Conservation (phyloP, 2,888 invertebrate species). For the Clanis bilineata region DNA sequence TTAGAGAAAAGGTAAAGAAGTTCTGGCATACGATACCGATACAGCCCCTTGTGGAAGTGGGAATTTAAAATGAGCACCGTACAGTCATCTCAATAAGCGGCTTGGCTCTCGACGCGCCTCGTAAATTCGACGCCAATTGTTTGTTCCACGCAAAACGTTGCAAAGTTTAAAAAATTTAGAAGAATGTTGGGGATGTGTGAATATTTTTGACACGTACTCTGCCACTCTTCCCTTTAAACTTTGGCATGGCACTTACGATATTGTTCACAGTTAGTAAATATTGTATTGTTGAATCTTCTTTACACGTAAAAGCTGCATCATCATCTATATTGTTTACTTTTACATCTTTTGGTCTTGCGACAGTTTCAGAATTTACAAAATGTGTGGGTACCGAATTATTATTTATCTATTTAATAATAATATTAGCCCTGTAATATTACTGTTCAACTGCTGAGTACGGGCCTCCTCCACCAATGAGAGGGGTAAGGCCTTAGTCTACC, state of each 20-base stretch:
- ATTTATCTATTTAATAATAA: too few relatives aligned
- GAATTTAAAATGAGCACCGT: slow-evolving; percentile 61
- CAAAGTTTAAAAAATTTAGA: slow-evolving; percentile 45
- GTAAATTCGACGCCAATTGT: slow-evolving; percentile 72
- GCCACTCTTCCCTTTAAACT: slow-evolving; percentile 1
- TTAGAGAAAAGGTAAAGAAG: slow-evolving; percentile 27
- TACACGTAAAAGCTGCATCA: not conserved
- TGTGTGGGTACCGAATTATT: too few relatives aligned
- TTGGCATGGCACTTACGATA: slow-evolving; percentile 14
- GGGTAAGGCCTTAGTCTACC: too few relatives aligned
- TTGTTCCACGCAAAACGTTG: slow-evolving; percentile 64
- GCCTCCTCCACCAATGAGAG: too few relatives aligned
- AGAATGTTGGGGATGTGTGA: slow-evolving; percentile 34
- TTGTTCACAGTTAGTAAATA: slow-evolving; percentile 10
- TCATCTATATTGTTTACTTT: not conserved
- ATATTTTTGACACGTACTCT: slow-evolving; percentile 17
- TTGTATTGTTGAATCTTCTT: slow-evolving; percentile 1
- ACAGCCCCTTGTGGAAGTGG: slow-evolving; percentile 32
- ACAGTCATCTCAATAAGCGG: slow-evolving; percentile 71
- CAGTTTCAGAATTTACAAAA: not conserved
- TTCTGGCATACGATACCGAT: slow-evolving; percentile 29
- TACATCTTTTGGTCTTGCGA: not conserved
- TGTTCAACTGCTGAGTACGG: too few relatives aligned
- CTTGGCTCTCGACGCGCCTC: slow-evolving; percentile 66
- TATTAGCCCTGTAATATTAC: too few relatives aligned